These are phyloP conservation scores for Himalopsyche tibetana DNA, from an alignment of 2,888 invertebrate genomes.

Conservation along the genomic window DNA sequence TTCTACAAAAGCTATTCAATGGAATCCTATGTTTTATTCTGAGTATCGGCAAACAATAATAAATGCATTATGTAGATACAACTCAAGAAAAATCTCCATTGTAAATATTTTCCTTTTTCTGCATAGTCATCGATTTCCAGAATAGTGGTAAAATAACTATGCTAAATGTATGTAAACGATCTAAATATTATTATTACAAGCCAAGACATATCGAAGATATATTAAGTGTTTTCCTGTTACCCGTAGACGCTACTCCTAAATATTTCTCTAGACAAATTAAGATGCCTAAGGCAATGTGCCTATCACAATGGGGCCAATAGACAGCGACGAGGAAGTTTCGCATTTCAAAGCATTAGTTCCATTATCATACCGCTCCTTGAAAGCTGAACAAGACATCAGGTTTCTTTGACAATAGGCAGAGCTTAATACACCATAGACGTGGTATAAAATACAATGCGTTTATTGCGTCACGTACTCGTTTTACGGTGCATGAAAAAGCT, in stretches of 20 bases:
- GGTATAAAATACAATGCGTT: background rate
- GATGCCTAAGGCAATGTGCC: background rate
- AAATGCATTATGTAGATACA: too few relatives aligned
- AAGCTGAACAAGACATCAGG: background rate
- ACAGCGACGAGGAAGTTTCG: background rate
- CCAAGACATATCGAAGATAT: too few relatives aligned
- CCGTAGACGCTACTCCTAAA: background rate
- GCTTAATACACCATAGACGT: background rate
- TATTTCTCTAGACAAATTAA: background rate
- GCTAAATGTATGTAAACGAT: too few relatives aligned
- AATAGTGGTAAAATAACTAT: too few relatives aligned
- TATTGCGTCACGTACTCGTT: background rate
- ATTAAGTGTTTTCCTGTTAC: too few relatives aligned
- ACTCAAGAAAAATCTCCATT: too few relatives aligned
- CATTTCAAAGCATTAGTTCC: background rate
- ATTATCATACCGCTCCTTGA: slow-evolving; percentile 3
- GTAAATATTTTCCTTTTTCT: too few relatives aligned
- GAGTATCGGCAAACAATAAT: too few relatives aligned
- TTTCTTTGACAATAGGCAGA: background rate
- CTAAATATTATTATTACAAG: too few relatives aligned
- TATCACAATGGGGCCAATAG: slow-evolving; percentile 8
- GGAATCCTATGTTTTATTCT: too few relatives aligned
- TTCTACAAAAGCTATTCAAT: too few relatives aligned
- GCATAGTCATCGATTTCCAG: too few relatives aligned
- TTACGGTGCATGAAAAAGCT: background rate